Evolutionary conservation across 1,140 invertebrate genomes (phyloP).

Genomic region (Oreohelix idahoensis): DNA sequence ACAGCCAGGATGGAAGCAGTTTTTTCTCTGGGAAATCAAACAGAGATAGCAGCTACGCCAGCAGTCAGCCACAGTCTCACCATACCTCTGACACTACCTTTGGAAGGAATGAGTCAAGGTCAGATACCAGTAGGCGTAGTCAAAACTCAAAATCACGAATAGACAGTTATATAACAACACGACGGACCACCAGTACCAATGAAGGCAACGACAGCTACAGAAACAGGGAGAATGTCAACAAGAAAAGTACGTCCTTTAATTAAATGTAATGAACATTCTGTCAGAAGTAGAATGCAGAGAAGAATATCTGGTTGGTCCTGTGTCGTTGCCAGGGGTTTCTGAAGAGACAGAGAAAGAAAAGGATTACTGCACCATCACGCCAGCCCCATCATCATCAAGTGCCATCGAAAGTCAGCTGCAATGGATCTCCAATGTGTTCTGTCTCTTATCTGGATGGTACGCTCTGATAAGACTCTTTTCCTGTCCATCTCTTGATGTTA

Average conservation of each 20-base stretch:
- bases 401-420: too few species aligned
- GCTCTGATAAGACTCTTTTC: too few species aligned
- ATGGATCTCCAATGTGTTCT: too few species aligned
- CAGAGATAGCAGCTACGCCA: neutral
- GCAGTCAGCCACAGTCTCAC: neutral
- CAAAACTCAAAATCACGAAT: neutral
- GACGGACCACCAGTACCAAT: neutral
- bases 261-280: too few species aligned
- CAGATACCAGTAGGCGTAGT: neutral
- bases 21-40: neutral
- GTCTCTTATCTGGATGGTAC: too few species aligned
- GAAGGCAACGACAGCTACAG: neutral
- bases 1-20: neutral
- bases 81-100: neutral
- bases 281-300: too few species aligned
- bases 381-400: too few species aligned
- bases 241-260: neutral
- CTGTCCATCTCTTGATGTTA: too few species aligned
- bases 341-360: too few species aligned
- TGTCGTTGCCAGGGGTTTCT: too few species aligned
- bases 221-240: neutral
- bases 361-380: too few species aligned
- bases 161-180: neutral
- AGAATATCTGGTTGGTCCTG: too few species aligned
- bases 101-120: neutral